A percentile compares a stretch with the other conserved stretches of the same genome.
Evolutionary conservation across 2,888 invertebrate genomes (phyloP).

Genomic region (Minunthozetes semirufus): DNA sequence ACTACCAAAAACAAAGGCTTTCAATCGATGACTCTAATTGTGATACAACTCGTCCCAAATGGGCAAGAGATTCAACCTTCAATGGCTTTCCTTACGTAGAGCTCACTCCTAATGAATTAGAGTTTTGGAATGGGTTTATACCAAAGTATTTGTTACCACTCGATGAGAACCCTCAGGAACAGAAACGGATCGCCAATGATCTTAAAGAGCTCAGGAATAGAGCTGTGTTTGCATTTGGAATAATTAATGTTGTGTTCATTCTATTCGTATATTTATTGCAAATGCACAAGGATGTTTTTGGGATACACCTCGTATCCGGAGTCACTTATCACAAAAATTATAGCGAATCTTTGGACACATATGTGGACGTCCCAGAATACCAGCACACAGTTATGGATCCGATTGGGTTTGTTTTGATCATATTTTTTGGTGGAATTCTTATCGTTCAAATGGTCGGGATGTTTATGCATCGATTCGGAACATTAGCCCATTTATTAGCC

Average conservation of each 20-base stretch:
- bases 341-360: neutral
- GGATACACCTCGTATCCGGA: slow-evolving; percentile 2
- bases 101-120: slow-evolving; percentile 46
- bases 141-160: slow-evolving; percentile 53
- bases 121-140: slow-evolving; percentile 54
- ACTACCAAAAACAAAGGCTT: neutral
- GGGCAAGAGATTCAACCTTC: slow-evolving; percentile 12
- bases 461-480: slow-evolving; percentile 97
- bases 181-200: slow-evolving; percentile 61
- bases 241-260: slow-evolving; percentile 97
- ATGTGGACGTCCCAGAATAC: neutral
- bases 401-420: slow-evolving; percentile 75
- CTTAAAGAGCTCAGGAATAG: slow-evolving; percentile 89
- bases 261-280: slow-evolving; percentile 96
- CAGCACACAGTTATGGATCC: slow-evolving; percentile 47
- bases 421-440: slow-evolving; percentile 92
- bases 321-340: neutral
- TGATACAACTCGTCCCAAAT: neutral
- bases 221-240: slow-evolving; percentile 92
- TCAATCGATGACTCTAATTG: neutral
- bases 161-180: slow-evolving; percentile 47
- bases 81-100: neutral
- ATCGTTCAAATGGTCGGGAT: slow-evolving; percentile 93
- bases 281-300: slow-evolving; percentile 64
- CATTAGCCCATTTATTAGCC: slow-evolving; percentile 88